Conservation (phyloP, 2,113 vertebrate genomes). For the Chelonoidis abingdonii region DNA sequence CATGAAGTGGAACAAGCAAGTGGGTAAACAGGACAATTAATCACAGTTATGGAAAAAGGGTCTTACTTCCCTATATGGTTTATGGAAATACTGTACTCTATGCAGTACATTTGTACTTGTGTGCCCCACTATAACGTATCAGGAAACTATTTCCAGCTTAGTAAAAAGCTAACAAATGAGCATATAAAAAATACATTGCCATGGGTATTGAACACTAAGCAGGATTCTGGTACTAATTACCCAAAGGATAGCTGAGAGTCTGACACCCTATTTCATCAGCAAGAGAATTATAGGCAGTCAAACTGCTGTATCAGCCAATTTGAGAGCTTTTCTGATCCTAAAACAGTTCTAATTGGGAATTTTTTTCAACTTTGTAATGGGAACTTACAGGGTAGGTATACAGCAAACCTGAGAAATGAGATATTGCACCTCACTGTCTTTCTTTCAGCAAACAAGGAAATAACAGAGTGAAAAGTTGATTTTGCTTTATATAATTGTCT, state of each 20-base stretch:
- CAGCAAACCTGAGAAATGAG: not conserved
- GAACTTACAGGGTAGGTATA: not conserved
- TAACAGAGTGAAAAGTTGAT: not conserved
- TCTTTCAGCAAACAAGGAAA: constrained; percentile 13
- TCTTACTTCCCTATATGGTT: not conserved
- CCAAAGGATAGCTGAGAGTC: not conserved
- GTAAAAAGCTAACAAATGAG: not conserved
- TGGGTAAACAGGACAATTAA: not conserved
- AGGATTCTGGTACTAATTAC: not conserved
- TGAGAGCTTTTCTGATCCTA: not conserved
- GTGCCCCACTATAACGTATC: not conserved
- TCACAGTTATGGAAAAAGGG: not conserved
- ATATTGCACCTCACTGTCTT: not conserved
- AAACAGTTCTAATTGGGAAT: not conserved
- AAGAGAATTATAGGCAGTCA: not conserved
- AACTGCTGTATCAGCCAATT: not conserved
- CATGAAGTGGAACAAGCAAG: not conserved
- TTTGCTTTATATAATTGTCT: not conserved
- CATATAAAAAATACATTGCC: not conserved
- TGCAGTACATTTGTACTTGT: not conserved
- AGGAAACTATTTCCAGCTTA: not conserved
- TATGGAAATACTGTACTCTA: not conserved
- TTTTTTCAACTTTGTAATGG: not conserved
- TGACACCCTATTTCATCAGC: not conserved
- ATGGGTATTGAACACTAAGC: not conserved